Evolutionary conservation across 1,140 invertebrate species (phyloP), one percentile per base, ranked within the genome.

Genomic region (Colletes gigas): DNA sequence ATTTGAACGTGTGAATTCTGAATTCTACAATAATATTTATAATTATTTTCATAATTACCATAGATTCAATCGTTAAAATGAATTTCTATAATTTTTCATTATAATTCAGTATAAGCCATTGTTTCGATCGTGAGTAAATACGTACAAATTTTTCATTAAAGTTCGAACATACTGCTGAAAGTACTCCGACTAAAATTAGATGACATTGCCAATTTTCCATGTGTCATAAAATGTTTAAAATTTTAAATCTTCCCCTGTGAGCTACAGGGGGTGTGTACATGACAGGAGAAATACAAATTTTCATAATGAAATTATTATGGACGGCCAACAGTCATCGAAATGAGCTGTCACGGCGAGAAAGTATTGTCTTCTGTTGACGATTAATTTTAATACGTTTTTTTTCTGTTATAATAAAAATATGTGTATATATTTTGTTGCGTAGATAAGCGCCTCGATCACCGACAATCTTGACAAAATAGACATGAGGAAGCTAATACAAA

Each of bases 401-500:
- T 17, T 19, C 3, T 19, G 8, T 6, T 10, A 59, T 17, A n/a
- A 21, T 59, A 59, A 6, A 21, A 21, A 9, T 21, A 59, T 19
- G 0, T 19, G 8, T n/a, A 21, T 3, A 63, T 9, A 17, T 57
- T 8, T 77, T 17, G 17, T 9, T 65, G 3, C 47, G 30, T 60
- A 92, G 90, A 50, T 87, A 19, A 82, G 75, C 4, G 9, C 41
- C 0, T 44, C 70, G 0, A 74, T 84, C 0, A 55, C 70, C 44
- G 12, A 82, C 0, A 87, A 80, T 50, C 44, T 84, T 3, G 14
- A 78, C 0, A 82, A 73, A 10, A 30, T 92, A 0, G 86, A 92
- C 15, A 52, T 92, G 2, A 68, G 82, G 39, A 83, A 85, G 7
- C 60, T 94, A 0, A 90, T 94, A 19, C 79, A 91, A 21, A 89